phyloP scores from a whole-genome alignment of 1,140 invertebrate genomes.

The Trichonephila inaurata region DNA sequence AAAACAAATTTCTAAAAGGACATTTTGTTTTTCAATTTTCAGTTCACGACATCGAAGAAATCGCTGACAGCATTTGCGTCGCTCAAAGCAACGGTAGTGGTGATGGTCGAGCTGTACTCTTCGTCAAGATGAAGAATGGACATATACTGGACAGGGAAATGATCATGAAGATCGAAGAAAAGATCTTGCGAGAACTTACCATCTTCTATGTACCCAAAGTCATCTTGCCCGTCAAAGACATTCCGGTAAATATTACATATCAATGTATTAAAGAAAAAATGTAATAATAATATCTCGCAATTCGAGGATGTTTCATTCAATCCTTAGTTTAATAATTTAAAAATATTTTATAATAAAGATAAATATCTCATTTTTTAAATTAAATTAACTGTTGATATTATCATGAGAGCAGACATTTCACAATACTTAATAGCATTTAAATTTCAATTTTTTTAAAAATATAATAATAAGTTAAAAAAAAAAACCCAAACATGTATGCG shows the following conservation, averaged over 20 bases:
- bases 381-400: too few species aligned
- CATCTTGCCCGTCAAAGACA: constrained; percentile 82
- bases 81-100: constrained; percentile 80
- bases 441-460: too few species aligned
- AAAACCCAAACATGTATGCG: too few species aligned
- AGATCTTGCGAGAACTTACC: constrained; percentile 82
- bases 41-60: constrained; percentile 83
- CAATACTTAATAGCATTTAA: too few species aligned
- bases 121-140: constrained; percentile 82
- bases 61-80: constrained; percentile 84
- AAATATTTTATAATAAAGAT: too few species aligned
- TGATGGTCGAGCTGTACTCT: constrained; percentile 83
- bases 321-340: too few species aligned
- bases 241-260: constrained; percentile 81
- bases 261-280: neutral
- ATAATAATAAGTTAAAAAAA: too few species aligned
- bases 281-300: neutral
- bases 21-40: constrained; percentile 66
- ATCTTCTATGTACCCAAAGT: constrained; percentile 83
- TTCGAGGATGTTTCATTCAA: too few species aligned
- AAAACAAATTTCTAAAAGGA: too few species aligned
- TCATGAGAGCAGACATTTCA: too few species aligned
- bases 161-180: constrained; percentile 80
- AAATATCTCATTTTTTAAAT: too few species aligned
- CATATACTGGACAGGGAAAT: constrained; percentile 81